Evolutionary conservation across 1,140 invertebrate species (phyloP), one percentile per base, ranked within the genome.

Genomic region (Cotesia vestalis): DNA sequence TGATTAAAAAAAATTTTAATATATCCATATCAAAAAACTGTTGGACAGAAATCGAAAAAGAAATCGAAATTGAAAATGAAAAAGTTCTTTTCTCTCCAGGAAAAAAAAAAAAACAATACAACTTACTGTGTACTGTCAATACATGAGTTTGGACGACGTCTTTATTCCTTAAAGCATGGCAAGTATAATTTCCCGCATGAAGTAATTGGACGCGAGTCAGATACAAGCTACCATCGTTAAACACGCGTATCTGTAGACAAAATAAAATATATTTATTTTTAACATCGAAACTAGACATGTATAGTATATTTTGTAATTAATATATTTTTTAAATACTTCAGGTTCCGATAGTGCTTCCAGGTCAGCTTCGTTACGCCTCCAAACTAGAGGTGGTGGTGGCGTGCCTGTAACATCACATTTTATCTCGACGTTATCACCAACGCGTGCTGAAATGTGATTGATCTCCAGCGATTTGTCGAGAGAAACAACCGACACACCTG

Each of bases 121-220:
- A 90, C 92, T 91, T 85, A 94, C 93, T 93, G 82, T 94, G 91
- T 27, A 94, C 92, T 38, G 90, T 91, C 4, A 95, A 88, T 8
- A 92, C 87, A 79, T 95, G 93, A 3, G 93, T 92, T 81, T 95
- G 93, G 53, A 93, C 90, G 20, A 94, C 90, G 77, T 93, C 91
- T 51, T 91, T 90, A 80, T 94, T 93, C 36, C 91, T 88, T 74
- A 92, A 89, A 27, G 93, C 93, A 78, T 94, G 91, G 81, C 94
- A 95, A 0, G 92, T 92, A 83, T 94, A 94, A 87, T 95, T 95
- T 9, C 94, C 94, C 35, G 92, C 91, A 80, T 94, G 92, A 20
- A 93, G 89, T 38, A 95, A 86, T 76, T 93, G 92, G 55, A 94
- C 90, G 63, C 91, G 89, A 38, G 91, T 93, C 64, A 95, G 86